Percentiles rank a stretch among this genome's conserved stretches.
These are phyloP conservation scores for Balanococcus diminutus DNA, from an alignment of 2,888 invertebrate genomes.

Conservation along the genomic window DNA sequence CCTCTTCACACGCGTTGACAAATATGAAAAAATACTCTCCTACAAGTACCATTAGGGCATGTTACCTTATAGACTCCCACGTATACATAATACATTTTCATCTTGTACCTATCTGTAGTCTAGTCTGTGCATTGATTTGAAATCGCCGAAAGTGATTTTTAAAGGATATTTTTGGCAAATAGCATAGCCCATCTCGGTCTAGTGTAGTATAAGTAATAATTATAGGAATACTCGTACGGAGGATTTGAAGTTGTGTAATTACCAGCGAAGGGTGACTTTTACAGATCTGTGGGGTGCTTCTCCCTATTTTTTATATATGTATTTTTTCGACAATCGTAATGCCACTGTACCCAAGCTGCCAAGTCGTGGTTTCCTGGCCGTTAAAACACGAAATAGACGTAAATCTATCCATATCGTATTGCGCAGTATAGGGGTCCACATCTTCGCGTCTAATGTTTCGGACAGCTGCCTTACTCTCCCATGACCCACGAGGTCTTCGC, in stretches of 20 bases:
- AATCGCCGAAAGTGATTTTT: not conserved
- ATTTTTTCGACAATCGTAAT: constrained; percentile 39
- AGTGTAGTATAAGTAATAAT: not conserved
- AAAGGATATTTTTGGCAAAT: constrained; percentile 2
- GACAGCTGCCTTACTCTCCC: constrained; percentile 53
- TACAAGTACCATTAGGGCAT: not conserved
- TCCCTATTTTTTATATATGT: constrained; percentile 41
- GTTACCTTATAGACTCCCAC: not conserved
- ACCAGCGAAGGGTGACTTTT: constrained; percentile 36
- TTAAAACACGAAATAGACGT: constrained; percentile 41
- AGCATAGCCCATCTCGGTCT: constrained; percentile 14
- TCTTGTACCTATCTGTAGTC: not conserved
- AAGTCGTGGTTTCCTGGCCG: constrained; percentile 47
- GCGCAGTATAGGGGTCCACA: constrained; percentile 37
- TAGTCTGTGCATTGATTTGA: too few species aligned
- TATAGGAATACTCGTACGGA: not conserved
- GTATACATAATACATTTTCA: not conserved
- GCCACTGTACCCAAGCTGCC: constrained; percentile 43
- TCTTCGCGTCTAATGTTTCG: constrained; percentile 33
- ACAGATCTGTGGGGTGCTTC: constrained; percentile 43
- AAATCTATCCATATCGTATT: constrained; percentile 54
- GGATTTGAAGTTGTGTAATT: constrained; percentile 30
- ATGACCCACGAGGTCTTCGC: constrained; percentile 51
- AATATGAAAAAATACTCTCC: not conserved
- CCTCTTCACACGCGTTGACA: not conserved